Conservation (phyloP, 2,113 vertebrate species). For the Sylvia atricapilla region DNA sequence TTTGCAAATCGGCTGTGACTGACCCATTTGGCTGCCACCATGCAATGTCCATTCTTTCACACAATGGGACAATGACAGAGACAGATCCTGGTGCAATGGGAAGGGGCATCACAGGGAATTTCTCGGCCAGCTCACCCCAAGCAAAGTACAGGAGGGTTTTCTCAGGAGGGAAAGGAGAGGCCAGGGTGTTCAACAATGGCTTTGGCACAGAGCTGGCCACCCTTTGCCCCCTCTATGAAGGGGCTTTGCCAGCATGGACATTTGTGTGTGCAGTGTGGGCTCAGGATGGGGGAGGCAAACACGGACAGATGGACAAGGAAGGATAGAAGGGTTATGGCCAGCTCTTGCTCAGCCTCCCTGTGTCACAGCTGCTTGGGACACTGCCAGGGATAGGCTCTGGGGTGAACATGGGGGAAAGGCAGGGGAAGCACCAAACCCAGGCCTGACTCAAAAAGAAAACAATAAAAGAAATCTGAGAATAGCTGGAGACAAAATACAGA, state of each 20-base stretch:
- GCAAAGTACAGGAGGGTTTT: background rate
- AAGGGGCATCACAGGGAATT: background rate
- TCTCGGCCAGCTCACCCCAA: background rate
- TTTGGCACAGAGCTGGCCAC: conserved; percentile 10
- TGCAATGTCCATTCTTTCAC: background rate
- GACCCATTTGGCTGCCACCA: background rate
- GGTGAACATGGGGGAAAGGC: background rate
- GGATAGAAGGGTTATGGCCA: background rate
- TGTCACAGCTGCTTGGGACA: conserved; percentile 52
- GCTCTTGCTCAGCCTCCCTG: background rate
- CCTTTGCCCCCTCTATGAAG: conserved; percentile 29
- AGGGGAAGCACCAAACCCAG: background rate
- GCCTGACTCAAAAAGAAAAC: background rate
- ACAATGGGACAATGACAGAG: background rate
- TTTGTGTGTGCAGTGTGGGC: background rate
- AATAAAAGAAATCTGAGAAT: background rate
- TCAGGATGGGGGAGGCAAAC: background rate
- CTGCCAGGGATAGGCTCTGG: conserved; percentile 6
- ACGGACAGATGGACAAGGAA: conserved; percentile 48
- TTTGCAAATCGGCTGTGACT: accelerated
- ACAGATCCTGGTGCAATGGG: background rate
- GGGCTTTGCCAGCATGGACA: conserved; percentile 36
- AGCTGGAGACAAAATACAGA: background rate
- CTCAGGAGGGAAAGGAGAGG: background rate
- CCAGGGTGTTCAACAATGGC: background rate